Evolutionary conservation across 2,113 vertebrate genomes (phyloP).

Genomic region (Rhea americana): DNA sequence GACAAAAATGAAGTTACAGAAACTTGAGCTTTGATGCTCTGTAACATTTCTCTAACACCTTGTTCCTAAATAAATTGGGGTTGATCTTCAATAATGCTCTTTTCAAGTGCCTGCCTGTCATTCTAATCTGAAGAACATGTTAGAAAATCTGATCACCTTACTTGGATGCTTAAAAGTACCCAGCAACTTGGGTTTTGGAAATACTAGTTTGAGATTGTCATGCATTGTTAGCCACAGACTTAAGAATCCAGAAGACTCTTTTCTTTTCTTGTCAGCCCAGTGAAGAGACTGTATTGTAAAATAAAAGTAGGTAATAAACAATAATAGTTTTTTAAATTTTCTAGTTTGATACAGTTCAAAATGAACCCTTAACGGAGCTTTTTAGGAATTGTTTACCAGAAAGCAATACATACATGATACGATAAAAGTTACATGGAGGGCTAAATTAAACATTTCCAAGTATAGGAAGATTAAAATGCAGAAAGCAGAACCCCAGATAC

Average conservation of each 20-base stretch:
- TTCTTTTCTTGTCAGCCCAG: background rate
- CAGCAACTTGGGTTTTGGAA: background rate
- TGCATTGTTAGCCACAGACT: background rate
- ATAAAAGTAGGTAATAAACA: background rate
- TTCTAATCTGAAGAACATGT: background rate
- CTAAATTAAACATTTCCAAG: background rate
- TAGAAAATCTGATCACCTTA: background rate
- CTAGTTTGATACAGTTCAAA: background rate
- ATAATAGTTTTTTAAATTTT: background rate
- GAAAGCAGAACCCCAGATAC: background rate
- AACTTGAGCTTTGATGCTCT: background rate
- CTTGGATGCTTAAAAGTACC: background rate
- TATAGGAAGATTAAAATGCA: background rate
- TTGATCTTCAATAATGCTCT: background rate
- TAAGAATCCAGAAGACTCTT: background rate
- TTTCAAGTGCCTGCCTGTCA: background rate
- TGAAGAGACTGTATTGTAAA: background rate
- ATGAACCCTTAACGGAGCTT: background rate
- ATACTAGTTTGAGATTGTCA: background rate
- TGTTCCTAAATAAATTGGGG: background rate
- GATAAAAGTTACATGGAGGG: background rate
- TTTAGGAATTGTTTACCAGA: background rate
- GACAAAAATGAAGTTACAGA: background rate
- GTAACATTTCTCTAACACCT: background rate
- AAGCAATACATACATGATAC: background rate